phyloP scores from a whole-genome alignment of 2,797 vertebrate genomes.

The Acrocephalus scirpaceus region DNA sequence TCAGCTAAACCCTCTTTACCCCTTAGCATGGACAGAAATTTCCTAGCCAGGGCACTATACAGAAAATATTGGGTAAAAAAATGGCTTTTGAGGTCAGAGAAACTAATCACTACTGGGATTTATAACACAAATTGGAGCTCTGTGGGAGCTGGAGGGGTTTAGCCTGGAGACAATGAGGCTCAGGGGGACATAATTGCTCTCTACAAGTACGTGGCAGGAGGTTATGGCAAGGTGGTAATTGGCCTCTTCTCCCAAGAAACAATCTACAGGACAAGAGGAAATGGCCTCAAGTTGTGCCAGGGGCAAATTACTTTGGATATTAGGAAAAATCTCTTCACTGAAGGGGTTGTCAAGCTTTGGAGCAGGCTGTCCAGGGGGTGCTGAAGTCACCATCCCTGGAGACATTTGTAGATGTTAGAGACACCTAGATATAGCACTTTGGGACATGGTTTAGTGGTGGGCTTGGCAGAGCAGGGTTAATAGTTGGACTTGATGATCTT shows the following conservation, averaged over 20 bases:
- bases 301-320: background rate
- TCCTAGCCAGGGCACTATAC: background rate
- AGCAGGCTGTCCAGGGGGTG: background rate
- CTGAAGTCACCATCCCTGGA: background rate
- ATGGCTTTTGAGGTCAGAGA: constrained; percentile 30
- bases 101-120: background rate
- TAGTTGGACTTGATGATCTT: background rate
- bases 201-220: accelerated
- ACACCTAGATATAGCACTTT: background rate
- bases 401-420: background rate
- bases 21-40: background rate
- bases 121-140: background rate
- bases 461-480: background rate
- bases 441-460: background rate
- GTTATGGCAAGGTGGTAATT: background rate
- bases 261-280: background rate
- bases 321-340: background rate
- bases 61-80: background rate
- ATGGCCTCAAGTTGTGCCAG: background rate
- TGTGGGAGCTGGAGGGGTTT: background rate
- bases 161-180: background rate
- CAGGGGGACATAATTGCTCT: no score
- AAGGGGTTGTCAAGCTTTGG: background rate
- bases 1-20: background rate
- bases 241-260: background rate